Base-by-base conservation (phyloP, 2,113 vertebrate genomes). In the human region DNA sequence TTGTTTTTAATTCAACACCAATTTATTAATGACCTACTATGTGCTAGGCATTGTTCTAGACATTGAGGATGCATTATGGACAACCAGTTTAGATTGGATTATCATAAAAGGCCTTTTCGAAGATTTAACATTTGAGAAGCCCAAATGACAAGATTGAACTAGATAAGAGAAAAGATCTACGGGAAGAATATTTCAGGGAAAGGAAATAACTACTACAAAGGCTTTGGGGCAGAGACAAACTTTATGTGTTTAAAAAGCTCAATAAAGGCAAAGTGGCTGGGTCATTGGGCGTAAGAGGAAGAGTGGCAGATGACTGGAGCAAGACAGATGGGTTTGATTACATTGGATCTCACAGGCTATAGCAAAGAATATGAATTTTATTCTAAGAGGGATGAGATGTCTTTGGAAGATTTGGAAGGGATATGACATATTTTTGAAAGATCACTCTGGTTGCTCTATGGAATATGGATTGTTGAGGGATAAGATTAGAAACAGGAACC, bases 1-100 rank as follows among this genome's bases (percentile, higher is more conserved):
- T 81, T 76, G 18, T 68, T 6, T 94, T 76, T 70, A 95, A 76
- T 38, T 89, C 48, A 96, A 87, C 10, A 93, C 79, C 78, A 93
- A 82, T 72, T 23, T 89, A 61, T 75, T 85, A 82, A 93, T 11
- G 48, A 95, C 30, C 18, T 75, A 82, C 27, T 64, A 75, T 17
- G 5, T 91, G 23, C 20, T 9, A 79, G 40, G 13, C n/a, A 52
- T 57, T 88, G n/a, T 72, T 73, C 23, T 78, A 88, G 78, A 3
- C 3, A 79, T 18, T 80, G 73, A 96, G 9, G 7, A 64, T 32
- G 17, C 25, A n/a, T 38, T 93, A 79, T 57, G 10, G 55, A 85
- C 40, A 85, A 76, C 22, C 48, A 86, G 32, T 35, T 17, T 83
- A 72, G 30, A 83, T 0, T 72, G 40, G 87, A 70, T 78, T 43